Evolutionary conservation across 2,888 invertebrate genomes (phyloP).

Genomic region (Dynastes hyllus): DNA sequence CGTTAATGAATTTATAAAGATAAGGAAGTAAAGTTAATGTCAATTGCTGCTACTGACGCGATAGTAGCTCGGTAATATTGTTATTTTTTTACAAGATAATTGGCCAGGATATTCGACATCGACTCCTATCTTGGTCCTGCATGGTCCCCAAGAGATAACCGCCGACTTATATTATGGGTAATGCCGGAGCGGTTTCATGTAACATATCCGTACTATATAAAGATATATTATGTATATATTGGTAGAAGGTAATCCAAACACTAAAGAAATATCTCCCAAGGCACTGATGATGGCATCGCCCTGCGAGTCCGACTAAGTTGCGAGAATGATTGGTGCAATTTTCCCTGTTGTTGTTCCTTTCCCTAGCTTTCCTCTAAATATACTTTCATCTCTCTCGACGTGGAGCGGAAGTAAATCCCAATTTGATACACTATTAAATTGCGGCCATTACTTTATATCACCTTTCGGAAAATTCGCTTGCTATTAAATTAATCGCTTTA

Average conservation of each 20-base stretch:
- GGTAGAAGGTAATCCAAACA: conserved; percentile 57
- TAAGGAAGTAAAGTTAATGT: background rate
- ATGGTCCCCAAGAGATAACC: conserved; percentile 57
- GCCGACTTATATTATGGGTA: conserved; percentile 62
- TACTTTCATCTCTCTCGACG: background rate
- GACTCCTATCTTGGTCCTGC: conserved; percentile 61
- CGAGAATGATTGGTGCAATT: conserved; percentile 51
- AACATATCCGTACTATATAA: conserved; percentile 59
- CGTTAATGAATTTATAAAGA: too few relatives aligned
- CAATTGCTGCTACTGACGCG: background rate
- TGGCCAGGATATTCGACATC: conserved; percentile 60
- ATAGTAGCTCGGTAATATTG: conserved; percentile 53
- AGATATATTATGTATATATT: conserved; percentile 55
- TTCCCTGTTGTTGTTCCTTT: conserved; percentile 21
- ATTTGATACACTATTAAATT: conserved; percentile 36
- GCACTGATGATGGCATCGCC: conserved; percentile 57
- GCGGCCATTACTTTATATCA: conserved; percentile 19
- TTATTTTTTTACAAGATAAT: conserved; percentile 66
- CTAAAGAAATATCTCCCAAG: conserved; percentile 64
- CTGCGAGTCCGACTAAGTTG: conserved; percentile 55
- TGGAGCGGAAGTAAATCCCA: conserved; percentile 4
- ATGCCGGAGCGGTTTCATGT: conserved; percentile 51
- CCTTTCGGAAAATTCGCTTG: conserved; percentile 16
- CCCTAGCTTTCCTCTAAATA: background rate
- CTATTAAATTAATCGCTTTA: conserved; percentile 10